phyloP scores from a whole-genome alignment of 1,140 invertebrate species.

The Bombus superbus region DNA sequence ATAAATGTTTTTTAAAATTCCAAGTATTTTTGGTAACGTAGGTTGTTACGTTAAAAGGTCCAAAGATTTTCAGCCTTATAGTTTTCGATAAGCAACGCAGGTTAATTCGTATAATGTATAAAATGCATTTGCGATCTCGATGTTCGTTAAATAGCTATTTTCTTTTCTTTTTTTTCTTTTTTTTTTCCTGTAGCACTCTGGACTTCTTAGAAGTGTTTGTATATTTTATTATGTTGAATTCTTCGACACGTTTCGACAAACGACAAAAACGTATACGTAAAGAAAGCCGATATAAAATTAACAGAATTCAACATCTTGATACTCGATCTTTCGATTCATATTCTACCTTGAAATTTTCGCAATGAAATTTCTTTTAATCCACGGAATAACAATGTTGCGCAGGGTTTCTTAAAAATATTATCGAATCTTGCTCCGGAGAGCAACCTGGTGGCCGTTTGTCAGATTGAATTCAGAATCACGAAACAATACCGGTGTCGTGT shows the following conservation, averaged over 20 bases:
- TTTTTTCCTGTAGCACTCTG: accelerated
- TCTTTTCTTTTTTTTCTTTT: too few species aligned
- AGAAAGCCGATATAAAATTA: too few species aligned
- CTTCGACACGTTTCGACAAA: too few species aligned
- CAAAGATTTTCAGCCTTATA: too few species aligned
- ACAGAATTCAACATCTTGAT: too few species aligned
- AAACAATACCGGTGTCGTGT: constrained; percentile 58
- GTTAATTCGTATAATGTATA: background rate
- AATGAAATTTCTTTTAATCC: accelerated
- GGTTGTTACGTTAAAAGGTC: background rate
- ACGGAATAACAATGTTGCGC: background rate
- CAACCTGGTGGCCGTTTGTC: constrained; percentile 35
- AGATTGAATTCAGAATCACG: constrained; percentile 49
- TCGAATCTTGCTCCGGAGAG: background rate
- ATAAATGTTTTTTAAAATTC: background rate
- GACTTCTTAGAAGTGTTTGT: background rate
- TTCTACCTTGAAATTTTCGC: background rate
- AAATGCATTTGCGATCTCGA: background rate
- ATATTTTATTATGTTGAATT: background rate
- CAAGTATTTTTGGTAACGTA: too few species aligned
- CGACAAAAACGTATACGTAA: too few species aligned
- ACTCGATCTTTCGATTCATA: background rate
- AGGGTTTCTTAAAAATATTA: background rate
- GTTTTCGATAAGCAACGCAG: too few species aligned
- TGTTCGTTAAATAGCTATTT: too few species aligned